Evolutionary conservation across 2,797 vertebrate species (phyloP), one percentile per base, ranked within the genome.

Genomic region (Spinus olivaceus): DNA sequence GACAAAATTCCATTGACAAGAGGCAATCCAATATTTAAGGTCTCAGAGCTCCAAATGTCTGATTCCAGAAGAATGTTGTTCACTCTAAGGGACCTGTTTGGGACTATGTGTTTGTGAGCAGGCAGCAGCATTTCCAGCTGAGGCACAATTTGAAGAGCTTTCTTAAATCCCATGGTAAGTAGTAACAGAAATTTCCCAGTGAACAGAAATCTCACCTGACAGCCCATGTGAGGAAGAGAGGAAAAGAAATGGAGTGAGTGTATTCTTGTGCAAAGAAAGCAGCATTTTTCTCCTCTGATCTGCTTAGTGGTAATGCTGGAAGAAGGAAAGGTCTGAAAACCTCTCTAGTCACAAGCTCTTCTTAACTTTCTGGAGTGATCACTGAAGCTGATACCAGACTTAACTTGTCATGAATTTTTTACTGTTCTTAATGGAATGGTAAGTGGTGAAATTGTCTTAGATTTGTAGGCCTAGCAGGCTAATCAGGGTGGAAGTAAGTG

Each of bases 401-500:
- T 91, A 70, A 65, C 84, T 92, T 57, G 78, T 95, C 88, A 92
- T 96, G 39, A 95, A 96, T 91, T 88, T 97, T 97, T 96, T 92
- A 97, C 83, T 92, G 51, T 93, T 85, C 92, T 86, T 96, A 96
- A 95, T 96, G 92, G 85, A 94, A 91, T 80, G 92, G 92, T 90
- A 96, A 96, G 83, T 80, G 92, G 70, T 90, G 83, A 96, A 96
- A 95, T 90, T 91, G 85, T 64, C 91, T 94, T 95, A 77, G 94
- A 88, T 96, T 95, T 92, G 87, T 94, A 90, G 89, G 72, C 66
- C 87, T 80, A 50, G 73, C 60, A 85, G 46, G 78, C 74, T 92
- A 88, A 95, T 94, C 91, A 76, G 78, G 44, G 66, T 80, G 88
- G 83, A 72, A 89, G 83, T 79, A 67, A 92, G 42, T 42, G 81